A percentile compares a stretch with the other conserved stretches of the same genome.
phyloP scores from a whole-genome alignment of 2,797 vertebrate genomes.

The Sebastes kiyomatsui region DNA sequence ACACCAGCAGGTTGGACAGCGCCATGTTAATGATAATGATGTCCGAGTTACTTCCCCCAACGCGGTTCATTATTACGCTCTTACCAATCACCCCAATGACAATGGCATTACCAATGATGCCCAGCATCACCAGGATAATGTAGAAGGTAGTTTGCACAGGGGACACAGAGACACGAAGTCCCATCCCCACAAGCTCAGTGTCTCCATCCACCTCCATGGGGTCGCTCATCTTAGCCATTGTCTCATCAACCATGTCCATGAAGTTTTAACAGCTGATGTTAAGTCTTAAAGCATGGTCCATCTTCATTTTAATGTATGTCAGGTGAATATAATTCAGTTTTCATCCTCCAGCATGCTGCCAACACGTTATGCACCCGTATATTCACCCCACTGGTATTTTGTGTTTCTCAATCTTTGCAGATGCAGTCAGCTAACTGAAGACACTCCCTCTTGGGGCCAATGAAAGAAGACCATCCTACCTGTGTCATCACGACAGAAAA shows the following conservation, averaged over 20 bases:
- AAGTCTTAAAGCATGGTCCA: neutral
- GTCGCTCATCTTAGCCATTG: neutral
- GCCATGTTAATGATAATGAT: constrained; percentile 87
- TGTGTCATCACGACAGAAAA: constrained; percentile 4
- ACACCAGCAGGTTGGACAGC: constrained; percentile 83
- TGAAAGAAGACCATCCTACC: neutral
- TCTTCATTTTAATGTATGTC: constrained; percentile 9
- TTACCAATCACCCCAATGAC: constrained; percentile 80
- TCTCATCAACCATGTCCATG: neutral
- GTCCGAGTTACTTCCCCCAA: constrained; percentile 75
- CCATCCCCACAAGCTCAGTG: constrained; percentile 53
- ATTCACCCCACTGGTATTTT: neutral
- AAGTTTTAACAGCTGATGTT: constrained; percentile 10
- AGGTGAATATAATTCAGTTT: neutral
- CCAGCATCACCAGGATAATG: constrained; percentile 77
- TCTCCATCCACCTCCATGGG: neutral
- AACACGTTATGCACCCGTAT: neutral
- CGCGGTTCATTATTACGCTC: constrained; percentile 57
- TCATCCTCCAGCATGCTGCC: neutral
- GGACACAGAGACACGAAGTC: constrained; percentile 46
- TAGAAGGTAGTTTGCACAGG: constrained; percentile 68
- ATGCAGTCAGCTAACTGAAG: neutral
- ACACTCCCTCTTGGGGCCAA: neutral
- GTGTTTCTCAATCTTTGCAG: neutral
- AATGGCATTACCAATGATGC: constrained; percentile 77